Evolutionary conservation across 2,888 invertebrate species (phyloP).

Genomic region (Drosophila rellima): DNA sequence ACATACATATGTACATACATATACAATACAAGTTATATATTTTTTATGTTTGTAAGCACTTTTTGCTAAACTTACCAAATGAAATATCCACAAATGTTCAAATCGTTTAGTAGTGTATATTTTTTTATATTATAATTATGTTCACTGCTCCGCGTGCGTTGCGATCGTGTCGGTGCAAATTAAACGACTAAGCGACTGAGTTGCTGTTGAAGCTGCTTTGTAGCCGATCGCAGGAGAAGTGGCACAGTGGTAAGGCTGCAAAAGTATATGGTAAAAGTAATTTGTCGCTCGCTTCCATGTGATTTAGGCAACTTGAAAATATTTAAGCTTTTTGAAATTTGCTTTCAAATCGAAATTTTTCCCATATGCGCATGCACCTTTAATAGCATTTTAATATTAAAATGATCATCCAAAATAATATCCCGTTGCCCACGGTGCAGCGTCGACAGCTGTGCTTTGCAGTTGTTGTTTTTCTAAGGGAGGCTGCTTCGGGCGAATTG

Average conservation of each 20-base stretch:
- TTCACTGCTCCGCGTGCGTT: conserved; percentile 29
- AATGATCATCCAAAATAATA: neutral
- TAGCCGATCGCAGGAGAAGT: conserved; percentile 52
- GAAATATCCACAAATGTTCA: conserved; percentile 37
- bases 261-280: neutral
- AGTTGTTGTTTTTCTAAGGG: conserved; percentile 36
- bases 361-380: neutral
- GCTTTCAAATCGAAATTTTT: too few relatives aligned
- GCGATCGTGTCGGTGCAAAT: conserved; percentile 56
- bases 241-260: conserved; percentile 32
- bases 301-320: neutral
- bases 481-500: conserved; percentile 53
- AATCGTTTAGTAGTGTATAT: conserved; percentile 6
- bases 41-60: neutral
- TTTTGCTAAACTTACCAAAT: conserved; percentile 50
- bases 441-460: conserved; percentile 42
- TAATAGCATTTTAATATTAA: neutral
- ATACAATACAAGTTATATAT: neutral
- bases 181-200: conserved; percentile 50
- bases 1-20: neutral
- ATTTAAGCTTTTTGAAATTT: too few relatives aligned
- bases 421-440: conserved; percentile 32
- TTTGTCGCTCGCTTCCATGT: neutral
- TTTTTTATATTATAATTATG: conserved; percentile 9
- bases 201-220: conserved; percentile 51